Evolutionary conservation across 1,140 invertebrate genomes (phyloP), one percentile per base, ranked within the genome.

Genomic region (Calephelis virginiensis): DNA sequence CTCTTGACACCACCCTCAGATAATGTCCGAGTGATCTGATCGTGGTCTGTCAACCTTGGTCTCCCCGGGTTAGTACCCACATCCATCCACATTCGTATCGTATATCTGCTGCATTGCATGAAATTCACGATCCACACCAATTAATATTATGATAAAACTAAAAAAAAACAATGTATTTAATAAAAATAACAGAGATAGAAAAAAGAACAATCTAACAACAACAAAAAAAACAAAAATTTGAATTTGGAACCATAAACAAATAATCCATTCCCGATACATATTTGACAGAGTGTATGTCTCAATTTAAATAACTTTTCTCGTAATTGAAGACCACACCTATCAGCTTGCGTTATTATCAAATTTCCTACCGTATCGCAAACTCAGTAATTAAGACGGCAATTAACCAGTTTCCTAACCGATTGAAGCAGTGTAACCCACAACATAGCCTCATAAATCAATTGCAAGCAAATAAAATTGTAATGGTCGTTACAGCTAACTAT

Each of bases 311-410:
- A 78, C 78, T 76, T 67, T 76, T 61, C 56, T 48, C 38, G 72
- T 80, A 73, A 81, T 81, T 78, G 70, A 59, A 65, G 71, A 77
- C 75, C 80, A 79, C 76, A 81, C 75, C 76, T 79, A 76, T 76
- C 67, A 70, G 61, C 61, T 72, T 76, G 75, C 70, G 69, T 75
- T 73, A 77, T 71, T 68, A 69, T 75, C 63, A 61, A 59, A 71
- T 45, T 67, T 69, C 61, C 68, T 71, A 71, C 75, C 74, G 67
- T 63, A 63, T 64, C 69, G 76, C 73, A 71, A 73, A 76, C 69
- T 74, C 67, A 60, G 68, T 72, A 74, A 82, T 81, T 81, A 81
- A 79, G 70, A 71, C 66, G 63, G 65, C 67, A 70, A 53, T 56
- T 56, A 68, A 73, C 71, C 62, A 46, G 69, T 70, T 71, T 73